Percentiles rank a stretch among this genome's conserved stretches.
Evolutionary conservation across 2,888 invertebrate genomes (phyloP).

Genomic region (Kuschelorhynchus macadamiae): DNA sequence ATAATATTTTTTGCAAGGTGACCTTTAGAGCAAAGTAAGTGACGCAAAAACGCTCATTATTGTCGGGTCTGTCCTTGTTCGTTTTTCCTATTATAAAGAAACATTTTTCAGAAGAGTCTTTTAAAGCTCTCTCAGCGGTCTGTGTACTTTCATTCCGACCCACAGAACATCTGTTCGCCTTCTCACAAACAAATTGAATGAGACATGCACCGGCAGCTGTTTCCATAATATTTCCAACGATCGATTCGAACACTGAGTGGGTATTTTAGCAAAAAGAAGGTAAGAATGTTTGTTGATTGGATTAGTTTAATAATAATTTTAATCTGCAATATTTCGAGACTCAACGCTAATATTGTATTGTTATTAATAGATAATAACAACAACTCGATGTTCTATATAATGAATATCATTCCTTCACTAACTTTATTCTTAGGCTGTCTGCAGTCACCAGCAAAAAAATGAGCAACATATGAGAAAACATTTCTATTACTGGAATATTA

Average conservation of each 20-base stretch:
- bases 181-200: slow-evolving; percentile 37
- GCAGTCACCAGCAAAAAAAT: no score
- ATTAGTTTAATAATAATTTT: no score
- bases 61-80: background rate
- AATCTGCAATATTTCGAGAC: no score
- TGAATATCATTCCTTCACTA: no score
- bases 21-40: slow-evolving; percentile 2
- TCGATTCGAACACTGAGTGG: slow-evolving; percentile 1
- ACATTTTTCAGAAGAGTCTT: background rate
- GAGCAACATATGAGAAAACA: no score
- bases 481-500: no score
- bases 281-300: no score
- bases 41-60: no score
- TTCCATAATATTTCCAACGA: slow-evolving; percentile 11
- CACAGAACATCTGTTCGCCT: slow-evolving; percentile 42
- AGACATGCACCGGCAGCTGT: slow-evolving; percentile 27
- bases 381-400: no score
- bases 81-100: background rate
- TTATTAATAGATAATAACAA: no score
- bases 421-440: no score
- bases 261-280: slow-evolving; percentile 16
- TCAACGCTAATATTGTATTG: no score
- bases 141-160: slow-evolving; percentile 25
- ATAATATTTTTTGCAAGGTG: slow-evolving; percentile 24
- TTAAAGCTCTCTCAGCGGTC: slow-evolving; percentile 15